Evolutionary conservation across 2,113 vertebrate species (phyloP).

Genomic region (Hippocampus guttulatus): DNA sequence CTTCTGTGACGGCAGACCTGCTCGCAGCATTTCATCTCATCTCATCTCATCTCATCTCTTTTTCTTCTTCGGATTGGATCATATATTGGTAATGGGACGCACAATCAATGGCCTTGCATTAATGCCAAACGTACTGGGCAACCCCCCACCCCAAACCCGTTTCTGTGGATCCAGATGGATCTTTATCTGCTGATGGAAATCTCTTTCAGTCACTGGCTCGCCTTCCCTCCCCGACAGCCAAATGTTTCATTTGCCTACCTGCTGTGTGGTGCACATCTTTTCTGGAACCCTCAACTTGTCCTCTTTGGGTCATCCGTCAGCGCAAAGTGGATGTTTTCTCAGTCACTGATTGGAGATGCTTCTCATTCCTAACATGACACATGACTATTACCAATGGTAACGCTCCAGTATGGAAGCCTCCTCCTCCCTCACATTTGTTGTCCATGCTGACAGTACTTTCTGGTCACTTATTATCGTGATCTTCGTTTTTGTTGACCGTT

Average conservation of each 20-base stretch:
- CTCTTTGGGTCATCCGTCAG: background rate
- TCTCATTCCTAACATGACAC: background rate
- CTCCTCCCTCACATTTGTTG: background rate
- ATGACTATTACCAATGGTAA: constrained; percentile 4
- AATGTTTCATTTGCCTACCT: constrained; percentile 62
- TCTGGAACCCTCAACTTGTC: background rate
- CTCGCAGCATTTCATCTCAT: constrained; percentile 44
- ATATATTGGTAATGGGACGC: constrained; percentile 72
- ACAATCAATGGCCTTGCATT: constrained; percentile 67
- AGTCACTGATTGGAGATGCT: constrained; percentile 16
- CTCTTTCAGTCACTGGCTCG: constrained; percentile 56
- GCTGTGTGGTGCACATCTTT: constrained; percentile 29
- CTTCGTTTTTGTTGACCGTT: background rate
- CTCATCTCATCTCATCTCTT: constrained; percentile 14
- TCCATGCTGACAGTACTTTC: background rate
- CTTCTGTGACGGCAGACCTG: constrained; percentile 60
- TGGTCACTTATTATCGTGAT: background rate
- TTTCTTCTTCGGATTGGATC: constrained; percentile 67
- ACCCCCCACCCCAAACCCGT: constrained; percentile 4
- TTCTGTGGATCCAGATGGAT: constrained; percentile 77
- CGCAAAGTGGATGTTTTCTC: background rate
- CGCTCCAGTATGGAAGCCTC: background rate
- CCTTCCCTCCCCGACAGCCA: constrained; percentile 58
- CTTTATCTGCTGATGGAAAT: constrained; percentile 73
- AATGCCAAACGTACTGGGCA: constrained; percentile 62